phyloP scores from a whole-genome alignment of 2,113 vertebrate genomes.

The Dissostichus mawsoni region DNA sequence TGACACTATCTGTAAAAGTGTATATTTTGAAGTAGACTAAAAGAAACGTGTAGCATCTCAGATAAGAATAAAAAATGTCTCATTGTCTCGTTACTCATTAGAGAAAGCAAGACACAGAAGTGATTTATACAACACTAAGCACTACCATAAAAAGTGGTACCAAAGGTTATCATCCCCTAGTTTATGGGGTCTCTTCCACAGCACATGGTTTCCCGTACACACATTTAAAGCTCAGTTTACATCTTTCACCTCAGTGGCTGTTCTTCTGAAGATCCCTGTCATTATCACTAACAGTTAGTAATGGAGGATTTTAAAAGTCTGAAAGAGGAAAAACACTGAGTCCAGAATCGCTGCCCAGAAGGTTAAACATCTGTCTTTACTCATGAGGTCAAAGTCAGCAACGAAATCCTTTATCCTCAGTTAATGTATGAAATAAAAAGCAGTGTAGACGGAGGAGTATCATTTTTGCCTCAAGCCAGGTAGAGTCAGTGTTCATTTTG shows the following conservation, averaged over 20 bases:
- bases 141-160: neutral
- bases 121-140: neutral
- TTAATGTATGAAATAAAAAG: neutral
- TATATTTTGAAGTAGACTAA: too few relatives aligned
- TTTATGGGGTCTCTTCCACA: neutral
- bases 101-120: neutral
- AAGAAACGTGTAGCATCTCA: too few relatives aligned
- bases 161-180: neutral
- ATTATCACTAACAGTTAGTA: constrained; percentile 1
- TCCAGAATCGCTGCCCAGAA: neutral
- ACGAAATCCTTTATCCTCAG: neutral
- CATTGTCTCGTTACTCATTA: neutral
- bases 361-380: constrained; percentile 1
- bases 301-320: neutral
- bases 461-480: neutral
- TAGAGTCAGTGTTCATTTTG: too few relatives aligned
- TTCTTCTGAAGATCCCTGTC: neutral
- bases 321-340: neutral
- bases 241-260: constrained; percentile 7
- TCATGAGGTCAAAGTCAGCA: constrained; percentile 3
- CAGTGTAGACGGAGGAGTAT: neutral
- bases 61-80: too few relatives aligned
- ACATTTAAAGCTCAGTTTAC: constrained; percentile 31
- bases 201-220: neutral
- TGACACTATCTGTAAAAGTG: too few relatives aligned